Base-by-base conservation (phyloP, 2,797 vertebrate species). In the Thalassophryne amazonica region DNA sequence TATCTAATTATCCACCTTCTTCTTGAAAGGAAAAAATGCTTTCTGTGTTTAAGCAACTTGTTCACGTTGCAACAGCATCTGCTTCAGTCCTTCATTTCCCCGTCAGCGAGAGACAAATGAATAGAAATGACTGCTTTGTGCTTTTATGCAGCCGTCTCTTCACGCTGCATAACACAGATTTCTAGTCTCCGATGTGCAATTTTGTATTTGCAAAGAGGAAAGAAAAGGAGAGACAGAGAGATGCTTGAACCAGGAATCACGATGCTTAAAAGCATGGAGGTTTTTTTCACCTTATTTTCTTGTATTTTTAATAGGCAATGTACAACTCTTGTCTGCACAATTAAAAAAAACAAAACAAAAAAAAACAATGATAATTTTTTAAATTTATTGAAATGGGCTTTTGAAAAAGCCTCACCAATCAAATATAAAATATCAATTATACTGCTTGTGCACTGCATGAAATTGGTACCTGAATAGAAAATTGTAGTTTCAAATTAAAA, bases 111-210 rank as follows among this genome's bases (percentile, higher is more conserved):
- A 83, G 79, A 80, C 80, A 90, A 87, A 86, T 88, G 87, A 90
- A 88, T 88, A 81, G 83, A 88, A 87, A 88, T 83, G 78, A 75
- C 79, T 80, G 76, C 76, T 83, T 86, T 80, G 79, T 80, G 80
- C 77, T 78, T 87, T 84, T 79, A 79, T 70, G 67, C 75, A 60
- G 68, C 61, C 49, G 51, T 73, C 66, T 81, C 77, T 76, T 59
- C 62, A 21, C 74, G 69, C 78, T 57, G 80, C 82, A 77, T 80
- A 80, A 86, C 82, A 76, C 85, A 85, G 69, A 84, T 85, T 85
- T 80, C 57, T 24, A 63, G 68, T 71, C 61, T 81, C 68, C 55
- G 56, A 62, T 78, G 80, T 71, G 58, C 14, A 42, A 72, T 73
- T 86, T 78, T 69, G 47, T 78, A 60, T 85, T 68, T 63, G 54